These are phyloP conservation scores for Acleris emargana DNA, from an alignment of 2,888 invertebrate species.

Conservation along the genomic window DNA sequence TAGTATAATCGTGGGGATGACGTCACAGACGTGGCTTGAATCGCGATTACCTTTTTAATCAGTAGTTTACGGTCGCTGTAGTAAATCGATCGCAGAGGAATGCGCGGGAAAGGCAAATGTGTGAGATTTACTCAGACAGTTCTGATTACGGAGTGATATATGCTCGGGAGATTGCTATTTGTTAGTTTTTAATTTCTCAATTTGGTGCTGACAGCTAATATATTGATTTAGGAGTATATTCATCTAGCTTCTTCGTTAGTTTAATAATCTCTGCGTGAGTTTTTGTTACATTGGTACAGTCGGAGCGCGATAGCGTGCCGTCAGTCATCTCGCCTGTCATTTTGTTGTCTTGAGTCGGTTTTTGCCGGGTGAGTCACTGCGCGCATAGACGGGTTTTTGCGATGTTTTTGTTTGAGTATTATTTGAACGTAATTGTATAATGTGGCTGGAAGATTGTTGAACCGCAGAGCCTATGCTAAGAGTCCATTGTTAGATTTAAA, in stretches of 20 bases:
- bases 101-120: constrained; percentile 24
- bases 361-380: constrained; percentile 21
- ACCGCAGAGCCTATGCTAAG: not conserved
- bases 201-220: no score
- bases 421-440: constrained; percentile 27
- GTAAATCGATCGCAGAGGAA: constrained; percentile 17
- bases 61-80: constrained; percentile 8
- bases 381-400: constrained; percentile 32
- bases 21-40: not conserved
- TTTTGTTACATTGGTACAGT: not conserved
- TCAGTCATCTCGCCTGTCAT: constrained; percentile 33
- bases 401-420: constrained; percentile 35
- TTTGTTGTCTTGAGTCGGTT: constrained; percentile 25
- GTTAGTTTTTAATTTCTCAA: not conserved
- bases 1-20: constrained; percentile 3
- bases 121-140: constrained; percentile 14
- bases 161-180: constrained; percentile 22
- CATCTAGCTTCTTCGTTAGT: no score
- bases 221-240: no score
- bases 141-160: constrained; percentile 25
- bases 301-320: constrained; percentile 5
- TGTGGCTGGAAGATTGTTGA: constrained; percentile 27
- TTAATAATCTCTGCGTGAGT: not conserved
- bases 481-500: no score
- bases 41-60: constrained; percentile 5